Conservation (phyloP, 64 coral and sea anemone genomes). For the Montipora capricornis region DNA sequence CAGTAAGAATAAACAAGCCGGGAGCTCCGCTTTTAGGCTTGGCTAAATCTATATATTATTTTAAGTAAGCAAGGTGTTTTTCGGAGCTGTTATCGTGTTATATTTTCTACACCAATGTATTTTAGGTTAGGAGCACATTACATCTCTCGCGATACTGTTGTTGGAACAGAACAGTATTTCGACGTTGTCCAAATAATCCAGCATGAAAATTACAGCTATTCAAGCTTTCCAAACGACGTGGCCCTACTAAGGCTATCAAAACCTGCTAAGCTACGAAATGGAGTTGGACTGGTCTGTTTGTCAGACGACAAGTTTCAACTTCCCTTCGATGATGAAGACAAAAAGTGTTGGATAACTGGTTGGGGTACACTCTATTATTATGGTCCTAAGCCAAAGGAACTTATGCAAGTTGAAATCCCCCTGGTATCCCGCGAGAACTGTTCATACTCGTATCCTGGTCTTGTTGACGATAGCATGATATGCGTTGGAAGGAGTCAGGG, state of each 20-base stretch:
- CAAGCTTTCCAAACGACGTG: neutral
- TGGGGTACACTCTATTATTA: conserved; percentile 66
- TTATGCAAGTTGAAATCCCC: conserved; percentile 71
- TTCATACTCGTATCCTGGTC: neutral
- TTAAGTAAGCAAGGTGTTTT: too few relatives aligned
- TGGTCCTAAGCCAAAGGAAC: conserved; percentile 31
- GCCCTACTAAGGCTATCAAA: conserved; percentile 11
- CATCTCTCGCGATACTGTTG: neutral
- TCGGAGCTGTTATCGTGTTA: too few relatives aligned
- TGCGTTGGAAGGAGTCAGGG: neutral
- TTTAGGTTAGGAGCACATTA: conserved; percentile 12
- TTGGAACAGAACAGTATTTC: neutral
- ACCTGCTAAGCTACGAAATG: conserved; percentile 1
- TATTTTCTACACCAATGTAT: too few relatives aligned
- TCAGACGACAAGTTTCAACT: conserved; percentile 3
- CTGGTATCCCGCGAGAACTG: conserved; percentile 50
- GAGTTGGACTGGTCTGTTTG: conserved; percentile 26
- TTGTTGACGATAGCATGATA: conserved; percentile 15
- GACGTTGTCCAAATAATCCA: neutral
- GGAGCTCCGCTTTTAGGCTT: too few relatives aligned
- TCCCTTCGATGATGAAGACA: conserved; percentile 7
- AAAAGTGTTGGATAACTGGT: conserved; percentile 49
- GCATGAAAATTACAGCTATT: neutral
- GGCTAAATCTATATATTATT: too few relatives aligned
- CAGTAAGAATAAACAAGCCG: too few relatives aligned